Evolutionary conservation across 1,140 invertebrate genomes (phyloP), one percentile per base, ranked within the genome.

Genomic region (Drosophila lowei): DNA sequence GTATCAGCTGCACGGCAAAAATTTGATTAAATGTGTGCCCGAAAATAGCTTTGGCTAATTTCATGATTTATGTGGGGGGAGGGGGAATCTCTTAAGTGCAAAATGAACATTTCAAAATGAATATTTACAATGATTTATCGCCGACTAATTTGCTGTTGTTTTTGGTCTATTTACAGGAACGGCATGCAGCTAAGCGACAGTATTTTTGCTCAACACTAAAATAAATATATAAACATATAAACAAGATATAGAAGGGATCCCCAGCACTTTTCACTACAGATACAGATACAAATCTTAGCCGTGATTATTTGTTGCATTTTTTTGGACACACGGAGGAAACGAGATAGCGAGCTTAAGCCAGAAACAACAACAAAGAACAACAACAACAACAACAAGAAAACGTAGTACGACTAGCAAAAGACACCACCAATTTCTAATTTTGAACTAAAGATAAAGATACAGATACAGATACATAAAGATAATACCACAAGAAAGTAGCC

Each of bases 371-470:
- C 18, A 47, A 9, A 44, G 49, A 44, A 41, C 48, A 7, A 59
- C 54, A 54, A 52, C 56, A 56, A 15, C n/a, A 55, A 63, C 25
- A 23, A 13, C 2, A 55, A 76, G 62, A 70, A 84, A 89, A 84
- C 79, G 84, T 88, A 86, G 81, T 78, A 80, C 83, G 83, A 86
- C 55, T 78, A 88, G 81, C 65, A 88, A 89, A 88, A 88, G 84
- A 86, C 78, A 86, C 83, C 79, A 89, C 84, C 84, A 88, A 89
- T 88, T 25, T 25, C 81, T 84, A 79, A 89, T 84, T 84, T 74
- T 80, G 59, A 66, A 66, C 48, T 70, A 84, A 28, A 57, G 25
- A 50, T 53, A 34, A 43, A 71, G 56, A 43, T 47, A 48, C 66
- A 25, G 5, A 23, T 18, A 18, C 18, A 18, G 18, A 18, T 18